phyloP scores from a whole-genome alignment of 2,797 vertebrate species.

The Brachymystax lenok region DNA sequence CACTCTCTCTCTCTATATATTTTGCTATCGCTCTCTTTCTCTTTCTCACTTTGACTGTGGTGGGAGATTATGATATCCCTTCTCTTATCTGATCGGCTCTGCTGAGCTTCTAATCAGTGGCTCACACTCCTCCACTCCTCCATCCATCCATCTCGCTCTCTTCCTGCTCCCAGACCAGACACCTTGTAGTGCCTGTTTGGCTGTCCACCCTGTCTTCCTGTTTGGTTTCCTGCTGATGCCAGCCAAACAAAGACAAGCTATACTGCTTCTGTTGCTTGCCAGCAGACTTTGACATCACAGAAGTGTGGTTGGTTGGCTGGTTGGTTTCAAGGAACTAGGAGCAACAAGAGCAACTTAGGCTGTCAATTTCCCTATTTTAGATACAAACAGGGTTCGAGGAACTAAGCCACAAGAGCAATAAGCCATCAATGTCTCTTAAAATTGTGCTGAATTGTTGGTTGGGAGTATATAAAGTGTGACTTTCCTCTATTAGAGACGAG shows the following conservation, averaged over 20 bases:
- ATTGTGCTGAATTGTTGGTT: no score
- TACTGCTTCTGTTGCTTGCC: slow-evolving; percentile 29
- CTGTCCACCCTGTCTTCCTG: not conserved
- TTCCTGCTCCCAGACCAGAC: slow-evolving; percentile 40
- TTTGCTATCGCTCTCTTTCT: not conserved
- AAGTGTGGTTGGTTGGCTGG: slow-evolving; percentile 10
- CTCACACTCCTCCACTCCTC: slow-evolving; percentile 53
- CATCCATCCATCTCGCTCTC: slow-evolving; percentile 24
- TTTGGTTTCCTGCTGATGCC: slow-evolving; percentile 42
- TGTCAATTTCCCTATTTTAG: not conserved
- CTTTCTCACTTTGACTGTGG: slow-evolving; percentile 42
- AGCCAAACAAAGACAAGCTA: slow-evolving; percentile 35
- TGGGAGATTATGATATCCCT: slow-evolving; percentile 59
- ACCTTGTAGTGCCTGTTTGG: slow-evolving; percentile 37
- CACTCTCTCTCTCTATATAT: not conserved
- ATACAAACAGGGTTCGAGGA: not conserved
- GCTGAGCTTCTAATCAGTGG: slow-evolving; percentile 67
- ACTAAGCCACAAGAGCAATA: no score
- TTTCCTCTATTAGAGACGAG: not conserved
- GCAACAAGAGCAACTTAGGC: not conserved
- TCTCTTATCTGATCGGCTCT: slow-evolving; percentile 69
- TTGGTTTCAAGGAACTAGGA: not conserved
- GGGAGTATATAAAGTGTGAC: not conserved
- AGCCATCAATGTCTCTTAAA: no score
- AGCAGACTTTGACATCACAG: slow-evolving; percentile 21